Evolutionary conservation across 2,888 invertebrate species (phyloP).

Genomic region (Drosophila birchii): DNA sequence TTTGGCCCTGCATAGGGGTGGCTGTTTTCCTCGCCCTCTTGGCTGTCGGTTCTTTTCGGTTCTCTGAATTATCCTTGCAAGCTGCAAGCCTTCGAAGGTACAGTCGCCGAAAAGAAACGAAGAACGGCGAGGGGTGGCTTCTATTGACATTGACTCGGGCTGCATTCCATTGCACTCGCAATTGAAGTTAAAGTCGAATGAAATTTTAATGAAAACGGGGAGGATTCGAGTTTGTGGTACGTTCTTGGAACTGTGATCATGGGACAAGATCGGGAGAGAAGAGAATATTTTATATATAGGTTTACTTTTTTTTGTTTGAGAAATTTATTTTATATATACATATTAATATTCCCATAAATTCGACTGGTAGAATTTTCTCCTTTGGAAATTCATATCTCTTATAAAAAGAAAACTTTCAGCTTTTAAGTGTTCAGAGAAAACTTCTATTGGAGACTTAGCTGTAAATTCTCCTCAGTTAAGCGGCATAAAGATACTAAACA

Average conservation of each 20-base stretch:
- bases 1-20: conserved; percentile 61
- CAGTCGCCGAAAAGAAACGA: conserved; percentile 51
- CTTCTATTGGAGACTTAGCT: too few species aligned
- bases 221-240: not conserved
- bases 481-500: too few species aligned
- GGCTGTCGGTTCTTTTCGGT: conserved; percentile 10
- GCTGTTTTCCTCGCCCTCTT: conserved; percentile 43
- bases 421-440: too few species aligned
- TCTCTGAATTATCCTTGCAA: conserved; percentile 61
- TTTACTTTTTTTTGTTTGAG: not conserved
- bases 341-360: not conserved
- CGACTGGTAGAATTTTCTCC: too few species aligned
- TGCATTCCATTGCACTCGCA: conserved; percentile 76
- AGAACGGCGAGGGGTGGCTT: conserved; percentile 57
- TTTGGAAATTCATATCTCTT: too few species aligned
- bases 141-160: conserved; percentile 75
- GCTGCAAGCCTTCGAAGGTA: conserved; percentile 65
- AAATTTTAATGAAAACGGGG: not conserved
- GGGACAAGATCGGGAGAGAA: not conserved
- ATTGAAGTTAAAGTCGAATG: conserved; percentile 24
- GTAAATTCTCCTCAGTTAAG: too few species aligned
- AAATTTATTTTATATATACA: too few species aligned
- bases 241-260: not conserved
- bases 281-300: not conserved
- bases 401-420: too few species aligned